These are phyloP conservation scores for Opisthocomus hoazin DNA, from an alignment of 2,113 vertebrate genomes.

Conservation along the genomic window DNA sequence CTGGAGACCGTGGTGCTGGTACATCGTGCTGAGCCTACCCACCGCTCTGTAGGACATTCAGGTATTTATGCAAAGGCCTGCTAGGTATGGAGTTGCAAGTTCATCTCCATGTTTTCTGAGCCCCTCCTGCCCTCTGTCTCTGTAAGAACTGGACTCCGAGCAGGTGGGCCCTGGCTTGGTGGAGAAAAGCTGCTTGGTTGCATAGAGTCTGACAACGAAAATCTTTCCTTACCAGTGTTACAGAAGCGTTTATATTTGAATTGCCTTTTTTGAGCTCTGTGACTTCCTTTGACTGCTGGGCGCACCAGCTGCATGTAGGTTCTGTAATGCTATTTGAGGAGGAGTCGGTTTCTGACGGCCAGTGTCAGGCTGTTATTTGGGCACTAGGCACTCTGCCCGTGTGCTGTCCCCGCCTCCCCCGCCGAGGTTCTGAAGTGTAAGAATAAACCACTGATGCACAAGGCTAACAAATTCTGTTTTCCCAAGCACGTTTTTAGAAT, in stretches of 20 bases:
- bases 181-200: background rate
- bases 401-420: background rate
- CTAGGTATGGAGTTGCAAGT: background rate
- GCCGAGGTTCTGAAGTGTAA: background rate
- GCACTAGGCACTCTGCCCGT: background rate
- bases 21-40: background rate
- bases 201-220: background rate
- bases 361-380: background rate
- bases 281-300: background rate
- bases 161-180: background rate
- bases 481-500: background rate
- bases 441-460: background rate
- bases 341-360: background rate
- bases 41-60: accelerated
- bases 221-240: background rate
- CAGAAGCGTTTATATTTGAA: background rate
- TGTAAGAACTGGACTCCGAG: background rate
- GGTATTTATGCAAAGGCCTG: accelerated
- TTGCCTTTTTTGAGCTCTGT: background rate
- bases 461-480: background rate
- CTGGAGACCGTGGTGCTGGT: accelerated
- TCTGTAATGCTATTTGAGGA: background rate
- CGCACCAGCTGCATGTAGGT: background rate
- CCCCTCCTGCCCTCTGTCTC: background rate
- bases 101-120: background rate